A percentile compares a stretch with the other conserved stretches of the same genome.
phyloP scores from a whole-genome alignment of 2,113 vertebrate species.

The Chionodraco myersi region DNA sequence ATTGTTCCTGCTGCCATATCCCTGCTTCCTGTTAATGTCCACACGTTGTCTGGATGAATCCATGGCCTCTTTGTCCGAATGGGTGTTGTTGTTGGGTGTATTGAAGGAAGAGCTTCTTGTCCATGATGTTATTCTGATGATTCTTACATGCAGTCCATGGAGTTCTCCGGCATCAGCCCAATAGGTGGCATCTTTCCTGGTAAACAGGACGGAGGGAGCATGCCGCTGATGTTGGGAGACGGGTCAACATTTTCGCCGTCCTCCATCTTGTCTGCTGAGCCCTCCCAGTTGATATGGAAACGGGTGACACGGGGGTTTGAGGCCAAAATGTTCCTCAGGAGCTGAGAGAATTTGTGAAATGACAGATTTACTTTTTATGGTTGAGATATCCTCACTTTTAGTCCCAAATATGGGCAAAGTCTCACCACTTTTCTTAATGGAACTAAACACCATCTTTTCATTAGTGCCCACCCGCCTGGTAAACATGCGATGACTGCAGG shows the following conservation, averaged over 20 bases:
- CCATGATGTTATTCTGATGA: constrained; percentile 22
- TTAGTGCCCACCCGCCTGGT: not conserved
- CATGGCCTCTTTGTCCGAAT: constrained; percentile 23
- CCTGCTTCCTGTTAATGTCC: constrained; percentile 29
- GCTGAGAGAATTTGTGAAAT: constrained; percentile 67
- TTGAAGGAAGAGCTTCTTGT: constrained; percentile 28
- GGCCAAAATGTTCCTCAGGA: constrained; percentile 92
- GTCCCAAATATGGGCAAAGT: not conserved
- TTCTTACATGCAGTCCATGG: constrained; percentile 90
- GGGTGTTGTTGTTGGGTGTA: constrained; percentile 14
- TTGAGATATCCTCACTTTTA: not conserved
- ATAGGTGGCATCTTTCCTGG: constrained; percentile 85
- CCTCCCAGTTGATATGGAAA: constrained; percentile 96
- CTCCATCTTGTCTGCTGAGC: constrained; percentile 86
- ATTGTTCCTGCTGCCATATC: not conserved
- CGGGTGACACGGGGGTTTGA: constrained; percentile 92
- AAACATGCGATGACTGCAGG: not conserved
- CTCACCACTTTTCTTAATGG: not conserved
- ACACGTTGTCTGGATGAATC: not conserved
- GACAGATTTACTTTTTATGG: not conserved
- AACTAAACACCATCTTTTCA: not conserved
- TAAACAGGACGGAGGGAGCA: constrained; percentile 84
- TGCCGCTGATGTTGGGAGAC: constrained; percentile 74
- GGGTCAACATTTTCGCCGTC: constrained; percentile 91
- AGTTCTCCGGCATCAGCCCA: constrained; percentile 89